A percentile compares a stretch with the other conserved stretches of the same genome.
Conservation (phyloP, 23 tunicate genomes). For the Trididemnum miniatum region DNA sequence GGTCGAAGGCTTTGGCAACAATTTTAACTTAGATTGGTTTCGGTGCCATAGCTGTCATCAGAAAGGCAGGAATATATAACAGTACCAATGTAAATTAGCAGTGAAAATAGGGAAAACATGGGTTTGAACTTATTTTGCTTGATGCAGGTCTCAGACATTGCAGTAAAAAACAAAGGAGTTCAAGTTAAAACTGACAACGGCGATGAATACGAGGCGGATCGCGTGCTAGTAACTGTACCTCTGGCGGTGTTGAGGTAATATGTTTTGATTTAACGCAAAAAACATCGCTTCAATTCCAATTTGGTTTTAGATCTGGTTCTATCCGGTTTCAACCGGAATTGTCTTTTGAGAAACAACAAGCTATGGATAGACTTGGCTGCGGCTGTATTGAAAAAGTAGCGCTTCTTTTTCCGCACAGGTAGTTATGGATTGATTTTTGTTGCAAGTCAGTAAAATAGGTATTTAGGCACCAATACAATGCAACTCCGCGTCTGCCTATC, state of each 20-base stretch:
- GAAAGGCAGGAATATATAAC: too few species aligned
- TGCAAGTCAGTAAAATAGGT: too few species aligned
- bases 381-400: constrained; percentile 89
- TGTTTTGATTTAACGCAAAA: not conserved
- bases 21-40: too few species aligned
- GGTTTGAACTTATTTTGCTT: too few species aligned
- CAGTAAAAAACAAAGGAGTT: not conserved
- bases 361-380: constrained; percentile 74
- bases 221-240: constrained; percentile 76
- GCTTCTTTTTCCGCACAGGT: constrained; percentile 52
- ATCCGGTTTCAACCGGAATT: constrained; percentile 69
- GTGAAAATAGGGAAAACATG: too few species aligned
- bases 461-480: too few species aligned
- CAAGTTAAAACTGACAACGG: constrained; percentile 41
- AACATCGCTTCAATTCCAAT: too few species aligned
- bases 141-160: constrained; percentile 35
- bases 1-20: too few species aligned
- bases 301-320: constrained; percentile 61
- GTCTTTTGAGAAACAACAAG: constrained; percentile 27
- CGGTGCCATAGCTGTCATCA: too few species aligned
- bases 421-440: too few species aligned
- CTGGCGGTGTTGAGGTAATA: constrained; percentile 67
- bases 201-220: constrained; percentile 45
- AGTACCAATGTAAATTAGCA: too few species aligned
- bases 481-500: too few species aligned